phyloP scores from a whole-genome alignment of 2,113 vertebrate genomes.

The Oxygymnocypris stewartii region DNA sequence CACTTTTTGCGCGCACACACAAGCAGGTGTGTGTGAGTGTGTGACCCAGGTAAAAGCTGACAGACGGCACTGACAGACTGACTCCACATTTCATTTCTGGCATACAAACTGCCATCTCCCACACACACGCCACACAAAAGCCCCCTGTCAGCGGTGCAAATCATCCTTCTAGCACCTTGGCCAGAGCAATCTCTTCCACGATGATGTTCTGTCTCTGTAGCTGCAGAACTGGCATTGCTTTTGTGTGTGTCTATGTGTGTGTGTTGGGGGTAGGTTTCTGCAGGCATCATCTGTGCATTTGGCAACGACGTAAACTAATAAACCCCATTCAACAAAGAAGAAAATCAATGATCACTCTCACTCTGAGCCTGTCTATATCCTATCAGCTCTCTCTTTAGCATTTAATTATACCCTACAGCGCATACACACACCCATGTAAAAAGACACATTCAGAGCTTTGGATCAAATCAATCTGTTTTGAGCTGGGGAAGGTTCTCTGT shows the following conservation, averaged over 20 bases:
- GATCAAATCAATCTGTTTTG: slow-evolving; percentile 21
- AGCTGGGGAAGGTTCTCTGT: slow-evolving; percentile 10
- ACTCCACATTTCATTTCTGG: slow-evolving; percentile 52
- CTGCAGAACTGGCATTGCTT: slow-evolving; percentile 28
- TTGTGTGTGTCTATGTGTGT: slow-evolving; percentile 5
- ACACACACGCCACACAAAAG: slow-evolving; percentile 55
- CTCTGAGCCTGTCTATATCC: slow-evolving; percentile 60
- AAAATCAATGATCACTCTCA: slow-evolving; percentile 73
- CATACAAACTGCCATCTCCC: slow-evolving; percentile 46
- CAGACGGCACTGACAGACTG: slow-evolving; percentile 56
- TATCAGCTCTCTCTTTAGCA: slow-evolving; percentile 65
- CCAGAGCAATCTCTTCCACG: slow-evolving; percentile 40
- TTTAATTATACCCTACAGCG: slow-evolving; percentile 63
- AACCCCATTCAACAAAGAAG: slow-evolving; percentile 68
- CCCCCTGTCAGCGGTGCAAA: slow-evolving; percentile 43
- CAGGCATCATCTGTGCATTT: slow-evolving; percentile 60
- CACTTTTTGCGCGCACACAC: slow-evolving; percentile 28
- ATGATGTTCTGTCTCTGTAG: slow-evolving; percentile 39
- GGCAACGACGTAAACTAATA: slow-evolving; percentile 62
- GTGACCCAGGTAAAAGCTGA: slow-evolving; percentile 63
- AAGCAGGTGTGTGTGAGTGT: slow-evolving; percentile 53
- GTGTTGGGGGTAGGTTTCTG: background rate
- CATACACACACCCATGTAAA: slow-evolving; percentile 15
- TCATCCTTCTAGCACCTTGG: slow-evolving; percentile 46
- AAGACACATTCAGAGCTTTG: slow-evolving; percentile 14